These are phyloP conservation scores for Rynchops niger DNA, from an alignment of 2,113 vertebrate species.

Conservation along the genomic window DNA sequence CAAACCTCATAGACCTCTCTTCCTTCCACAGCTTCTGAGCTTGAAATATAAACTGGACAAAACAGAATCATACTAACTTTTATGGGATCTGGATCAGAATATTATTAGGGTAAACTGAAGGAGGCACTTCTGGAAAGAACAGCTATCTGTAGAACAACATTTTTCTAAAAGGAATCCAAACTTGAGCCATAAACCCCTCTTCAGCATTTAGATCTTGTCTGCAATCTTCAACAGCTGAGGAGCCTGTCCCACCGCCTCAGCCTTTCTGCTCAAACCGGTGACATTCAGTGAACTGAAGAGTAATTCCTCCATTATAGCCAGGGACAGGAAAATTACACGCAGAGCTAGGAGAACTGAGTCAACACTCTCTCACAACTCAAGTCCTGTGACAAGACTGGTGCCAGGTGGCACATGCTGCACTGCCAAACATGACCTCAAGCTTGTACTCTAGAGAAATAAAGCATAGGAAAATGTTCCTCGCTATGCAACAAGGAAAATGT, in stretches of 20 bases:
- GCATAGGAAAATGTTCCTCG: background rate
- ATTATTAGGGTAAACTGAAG: background rate
- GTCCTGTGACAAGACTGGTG: background rate
- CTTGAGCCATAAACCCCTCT: background rate
- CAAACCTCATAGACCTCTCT: background rate
- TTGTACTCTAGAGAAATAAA: background rate
- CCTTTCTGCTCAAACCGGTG: background rate
- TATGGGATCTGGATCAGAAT: background rate
- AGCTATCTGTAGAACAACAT: background rate
- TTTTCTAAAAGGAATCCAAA: background rate
- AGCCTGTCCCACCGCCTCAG: background rate
- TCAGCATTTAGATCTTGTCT: background rate
- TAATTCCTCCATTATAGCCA: background rate
- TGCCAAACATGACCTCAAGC: background rate
- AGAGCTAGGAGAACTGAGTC: background rate
- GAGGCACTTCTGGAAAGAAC: background rate
- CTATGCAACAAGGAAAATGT: background rate
- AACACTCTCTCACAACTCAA: background rate
- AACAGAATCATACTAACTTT: background rate
- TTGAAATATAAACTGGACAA: background rate
- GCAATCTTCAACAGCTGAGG: background rate
- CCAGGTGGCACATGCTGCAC: background rate
- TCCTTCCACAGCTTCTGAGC: background rate
- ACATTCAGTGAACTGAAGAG: background rate
- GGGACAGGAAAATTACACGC: background rate